phyloP scores from a whole-genome alignment of 2,113 vertebrate genomes.

The Phyllopteryx taeniolatus region DNA sequence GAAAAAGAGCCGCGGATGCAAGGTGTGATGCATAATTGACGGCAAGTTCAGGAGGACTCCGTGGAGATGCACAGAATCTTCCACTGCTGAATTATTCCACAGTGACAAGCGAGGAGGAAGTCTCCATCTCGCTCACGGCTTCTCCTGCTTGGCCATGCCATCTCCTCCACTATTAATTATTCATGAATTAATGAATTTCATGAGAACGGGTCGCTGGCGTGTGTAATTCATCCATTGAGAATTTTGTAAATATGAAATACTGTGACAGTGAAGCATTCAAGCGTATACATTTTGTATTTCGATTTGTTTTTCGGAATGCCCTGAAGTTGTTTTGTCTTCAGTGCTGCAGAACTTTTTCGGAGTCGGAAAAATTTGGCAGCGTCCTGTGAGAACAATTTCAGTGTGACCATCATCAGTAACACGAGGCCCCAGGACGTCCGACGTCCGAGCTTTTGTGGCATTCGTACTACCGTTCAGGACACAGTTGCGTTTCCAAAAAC shows the following conservation, averaged over 20 bases:
- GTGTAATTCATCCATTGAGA: neutral
- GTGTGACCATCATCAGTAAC: constrained; percentile 11
- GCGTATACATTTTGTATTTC: constrained; percentile 2
- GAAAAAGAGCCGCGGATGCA: constrained; percentile 17
- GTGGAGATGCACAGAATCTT: neutral
- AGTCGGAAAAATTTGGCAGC: neutral
- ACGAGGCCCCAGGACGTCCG: constrained; percentile 6
- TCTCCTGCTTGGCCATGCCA: constrained; percentile 16
- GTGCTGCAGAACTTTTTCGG: constrained; percentile 5
- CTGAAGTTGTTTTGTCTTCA: constrained; percentile 24
- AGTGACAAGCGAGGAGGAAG: neutral
- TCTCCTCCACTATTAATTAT: constrained; percentile 40
- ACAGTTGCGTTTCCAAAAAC: constrained; percentile 1
- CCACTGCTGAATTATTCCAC: neutral
- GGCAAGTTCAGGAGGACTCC: constrained; percentile 9
- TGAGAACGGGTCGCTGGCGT: neutral
- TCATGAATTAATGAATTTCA: constrained; percentile 27
- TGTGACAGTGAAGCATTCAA: neutral
- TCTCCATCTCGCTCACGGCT: constrained; percentile 27
- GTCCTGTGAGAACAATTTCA: constrained; percentile 1
- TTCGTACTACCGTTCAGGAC: neutral
- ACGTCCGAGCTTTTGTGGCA: neutral
- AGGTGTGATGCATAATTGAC: constrained; percentile 51
- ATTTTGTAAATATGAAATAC: neutral
- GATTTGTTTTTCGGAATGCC: neutral